Percentiles rank a stretch among this genome's conserved stretches.
These are phyloP conservation scores for Phorcus lineatus DNA, from an alignment of 2,888 invertebrate genomes.

Conservation along the genomic window DNA sequence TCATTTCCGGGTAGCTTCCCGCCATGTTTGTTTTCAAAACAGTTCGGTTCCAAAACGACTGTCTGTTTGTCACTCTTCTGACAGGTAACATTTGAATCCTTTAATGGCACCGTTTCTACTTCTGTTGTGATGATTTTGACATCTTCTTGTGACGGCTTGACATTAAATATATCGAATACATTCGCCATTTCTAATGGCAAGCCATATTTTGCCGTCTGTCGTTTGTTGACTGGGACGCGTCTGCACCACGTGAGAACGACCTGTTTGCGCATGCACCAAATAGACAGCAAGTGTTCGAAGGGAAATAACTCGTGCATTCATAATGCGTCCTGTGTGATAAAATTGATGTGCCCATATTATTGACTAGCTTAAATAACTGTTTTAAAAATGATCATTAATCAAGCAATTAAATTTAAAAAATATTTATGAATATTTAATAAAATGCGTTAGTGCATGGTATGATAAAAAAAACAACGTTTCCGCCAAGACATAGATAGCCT, in stretches of 20 bases:
- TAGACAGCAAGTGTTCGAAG: slow-evolving; percentile 10
- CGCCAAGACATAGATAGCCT: too few relatives aligned
- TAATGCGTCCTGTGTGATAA: background rate
- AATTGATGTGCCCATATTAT: too few relatives aligned
- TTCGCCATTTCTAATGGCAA: slow-evolving; percentile 40
- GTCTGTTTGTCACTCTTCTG: slow-evolving; percentile 22
- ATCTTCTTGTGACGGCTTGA: slow-evolving; percentile 12
- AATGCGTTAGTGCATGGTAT: too few relatives aligned
- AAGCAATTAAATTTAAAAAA: too few relatives aligned
- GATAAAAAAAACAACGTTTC: too few relatives aligned
- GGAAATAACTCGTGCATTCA: slow-evolving; percentile 22
- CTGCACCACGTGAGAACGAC: slow-evolving; percentile 32
- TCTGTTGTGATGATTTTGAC: slow-evolving; percentile 17
- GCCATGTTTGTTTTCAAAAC: slow-evolving; percentile 43
- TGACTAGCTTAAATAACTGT: too few relatives aligned
- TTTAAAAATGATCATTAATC: too few relatives aligned
- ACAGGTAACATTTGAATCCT: slow-evolving; percentile 25
- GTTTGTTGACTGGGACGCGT: slow-evolving; percentile 23
- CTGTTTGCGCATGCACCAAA: slow-evolving; percentile 31
- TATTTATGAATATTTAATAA: too few relatives aligned
- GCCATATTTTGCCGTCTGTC: slow-evolving; percentile 23
- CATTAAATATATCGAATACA: slow-evolving; percentile 42
- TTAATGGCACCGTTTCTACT: slow-evolving; percentile 13
- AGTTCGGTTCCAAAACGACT: slow-evolving; percentile 29
- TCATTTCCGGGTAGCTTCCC: slow-evolving; percentile 38